A percentile compares a stretch with the other conserved stretches of the same genome.
Evolutionary conservation across 2,113 vertebrate species (phyloP).

Genomic region (Crotalus viridis): DNA sequence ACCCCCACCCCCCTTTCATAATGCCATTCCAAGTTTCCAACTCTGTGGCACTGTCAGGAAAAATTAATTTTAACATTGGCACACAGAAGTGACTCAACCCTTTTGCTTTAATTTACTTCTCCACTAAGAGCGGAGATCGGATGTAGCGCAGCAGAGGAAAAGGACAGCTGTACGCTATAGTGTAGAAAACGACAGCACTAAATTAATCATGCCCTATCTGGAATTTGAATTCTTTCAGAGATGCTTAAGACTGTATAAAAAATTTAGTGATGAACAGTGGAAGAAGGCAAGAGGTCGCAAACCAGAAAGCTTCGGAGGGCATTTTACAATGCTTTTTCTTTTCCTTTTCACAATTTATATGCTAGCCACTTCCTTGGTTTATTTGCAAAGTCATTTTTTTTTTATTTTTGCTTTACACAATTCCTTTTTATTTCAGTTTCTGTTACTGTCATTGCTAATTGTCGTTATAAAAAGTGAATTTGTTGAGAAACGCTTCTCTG

Average conservation of each 20-base stretch:
- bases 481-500: not conserved
- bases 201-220: conserved; percentile 96
- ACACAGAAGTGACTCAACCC: conserved; percentile 58
- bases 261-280: conserved; percentile 84
- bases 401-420: not conserved
- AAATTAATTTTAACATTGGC: conserved; percentile 73
- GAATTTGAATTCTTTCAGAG: conserved; percentile 96
- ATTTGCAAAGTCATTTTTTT: not conserved
- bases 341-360: not conserved
- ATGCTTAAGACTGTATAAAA: conserved; percentile 91
- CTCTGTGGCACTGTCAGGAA: conserved; percentile 66
- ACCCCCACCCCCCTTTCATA: conserved; percentile 52
- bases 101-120: conserved; percentile 72
- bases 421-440: not conserved
- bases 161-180: conserved; percentile 64
- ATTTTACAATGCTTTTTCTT: conserved; percentile 69
- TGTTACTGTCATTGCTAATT: not conserved
- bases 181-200: conserved; percentile 72
- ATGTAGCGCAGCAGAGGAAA: conserved; percentile 45
- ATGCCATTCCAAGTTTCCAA: conserved; percentile 60
- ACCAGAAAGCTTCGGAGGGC: conserved; percentile 77
- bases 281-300: conserved; percentile 76
- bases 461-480: not conserved
- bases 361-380: not conserved
- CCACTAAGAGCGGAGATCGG: conserved; percentile 65